phyloP scores from a whole-genome alignment of 1,140 invertebrate genomes.

The Ephestia elutella region DNA sequence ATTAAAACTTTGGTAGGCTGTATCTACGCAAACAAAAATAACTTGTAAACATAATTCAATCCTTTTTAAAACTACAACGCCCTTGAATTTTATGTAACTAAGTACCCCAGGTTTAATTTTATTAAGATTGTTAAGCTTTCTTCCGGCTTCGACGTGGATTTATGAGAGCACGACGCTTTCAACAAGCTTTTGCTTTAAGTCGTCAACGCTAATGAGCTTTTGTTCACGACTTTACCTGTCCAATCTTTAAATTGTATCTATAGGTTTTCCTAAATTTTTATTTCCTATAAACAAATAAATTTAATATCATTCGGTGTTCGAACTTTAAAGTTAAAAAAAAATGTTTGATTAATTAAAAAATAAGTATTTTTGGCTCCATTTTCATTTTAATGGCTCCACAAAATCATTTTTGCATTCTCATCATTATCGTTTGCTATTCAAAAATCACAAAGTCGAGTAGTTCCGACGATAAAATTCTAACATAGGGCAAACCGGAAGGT shows the following conservation, averaged over 20 bases:
- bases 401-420: too few species aligned
- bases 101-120: neutral
- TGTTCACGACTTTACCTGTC: constrained; percentile 29
- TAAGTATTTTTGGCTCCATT: too few species aligned
- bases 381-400: too few species aligned
- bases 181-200: constrained; percentile 40
- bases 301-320: too few species aligned
- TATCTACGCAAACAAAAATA: too few species aligned
- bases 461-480: neutral
- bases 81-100: neutral
- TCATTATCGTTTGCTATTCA: neutral
- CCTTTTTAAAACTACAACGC: too few species aligned
- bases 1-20: too few species aligned
- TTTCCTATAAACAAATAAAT: too few species aligned
- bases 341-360: too few species aligned
- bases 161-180: constrained; percentile 35
- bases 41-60: too few species aligned
- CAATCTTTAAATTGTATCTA: neutral
- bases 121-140: neutral
- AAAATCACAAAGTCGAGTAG: neutral
- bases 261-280: too few species aligned
- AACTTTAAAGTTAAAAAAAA: too few species aligned
- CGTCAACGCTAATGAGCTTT: constrained; percentile 45
- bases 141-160: neutral
- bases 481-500: constrained; percentile 29